Percentiles rank a stretch among this genome's conserved stretches.
phyloP scores from a whole-genome alignment of 2,888 invertebrate genomes.

The Aricia artaxerxes region DNA sequence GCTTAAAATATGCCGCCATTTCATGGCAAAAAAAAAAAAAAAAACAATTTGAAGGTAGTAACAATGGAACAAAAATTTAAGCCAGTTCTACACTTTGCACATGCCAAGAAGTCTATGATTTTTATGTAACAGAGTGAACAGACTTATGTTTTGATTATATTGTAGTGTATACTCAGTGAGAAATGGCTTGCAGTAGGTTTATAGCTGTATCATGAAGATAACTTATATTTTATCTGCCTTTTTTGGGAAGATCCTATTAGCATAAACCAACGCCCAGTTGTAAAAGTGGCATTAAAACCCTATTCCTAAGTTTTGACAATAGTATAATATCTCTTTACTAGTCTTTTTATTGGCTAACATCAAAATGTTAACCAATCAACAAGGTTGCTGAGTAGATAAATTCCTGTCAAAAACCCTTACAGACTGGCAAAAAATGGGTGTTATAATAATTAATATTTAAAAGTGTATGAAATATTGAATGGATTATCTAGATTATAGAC shows the following conservation, averaged over 20 bases:
- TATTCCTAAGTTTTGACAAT: not conserved
- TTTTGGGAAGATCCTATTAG: not conserved
- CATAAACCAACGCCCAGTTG: not conserved
- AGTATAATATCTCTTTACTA: not conserved
- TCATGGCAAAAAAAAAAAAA: not conserved
- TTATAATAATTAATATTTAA: not conserved
- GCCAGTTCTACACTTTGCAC: not conserved
- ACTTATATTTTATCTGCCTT: no score
- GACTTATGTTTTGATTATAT: no score
- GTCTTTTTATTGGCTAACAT: no score
- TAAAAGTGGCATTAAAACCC: not conserved
- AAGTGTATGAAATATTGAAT: not conserved
- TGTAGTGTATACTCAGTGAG: not conserved
- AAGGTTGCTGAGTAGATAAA: not conserved
- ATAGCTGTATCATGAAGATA: not conserved
- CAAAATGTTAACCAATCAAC: not conserved
- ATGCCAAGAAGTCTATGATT: no score
- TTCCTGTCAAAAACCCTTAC: not conserved
- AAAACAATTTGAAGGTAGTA: no score
- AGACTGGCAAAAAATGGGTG: not conserved
- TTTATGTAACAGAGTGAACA: not conserved
- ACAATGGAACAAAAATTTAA: not conserved
- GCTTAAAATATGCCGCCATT: conserved; percentile 6
- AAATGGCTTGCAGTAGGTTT: not conserved
- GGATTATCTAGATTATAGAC: not conserved